Percentiles rank a stretch among this genome's conserved stretches.
These are phyloP conservation scores for Deilephila porcellus DNA, from an alignment of 2,888 invertebrate genomes.

Conservation along the genomic window DNA sequence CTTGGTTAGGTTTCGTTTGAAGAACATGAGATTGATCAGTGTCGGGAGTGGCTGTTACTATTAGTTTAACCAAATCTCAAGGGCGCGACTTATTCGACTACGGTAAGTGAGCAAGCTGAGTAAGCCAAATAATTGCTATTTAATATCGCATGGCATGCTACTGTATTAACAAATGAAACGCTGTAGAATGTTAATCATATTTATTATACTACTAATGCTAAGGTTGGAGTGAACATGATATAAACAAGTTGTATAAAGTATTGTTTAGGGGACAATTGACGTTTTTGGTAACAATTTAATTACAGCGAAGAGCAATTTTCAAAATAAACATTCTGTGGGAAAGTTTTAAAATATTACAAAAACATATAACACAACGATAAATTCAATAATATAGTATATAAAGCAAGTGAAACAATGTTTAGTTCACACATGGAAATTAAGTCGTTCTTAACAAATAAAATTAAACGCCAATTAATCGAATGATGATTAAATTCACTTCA, in stretches of 20 bases:
- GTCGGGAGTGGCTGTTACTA: background rate
- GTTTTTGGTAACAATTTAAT: conserved; percentile 73
- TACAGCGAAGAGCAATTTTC: conserved; percentile 43
- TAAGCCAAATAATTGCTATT: background rate
- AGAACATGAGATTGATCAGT: background rate
- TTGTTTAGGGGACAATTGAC: conserved; percentile 66
- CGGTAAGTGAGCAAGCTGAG: background rate
- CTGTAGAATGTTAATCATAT: conserved; percentile 70
- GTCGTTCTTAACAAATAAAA: conserved; percentile 16
- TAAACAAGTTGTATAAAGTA: conserved; percentile 55
- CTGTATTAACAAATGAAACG: conserved; percentile 47
- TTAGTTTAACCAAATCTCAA: conserved; percentile 6
- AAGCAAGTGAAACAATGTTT: conserved; percentile 38
- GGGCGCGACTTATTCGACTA: conserved; percentile 1
- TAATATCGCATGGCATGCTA: background rate
- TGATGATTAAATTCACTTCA: conserved; percentile 51
- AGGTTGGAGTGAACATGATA: conserved; percentile 75
- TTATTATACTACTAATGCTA: conserved; percentile 77
- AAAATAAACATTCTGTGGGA: background rate
- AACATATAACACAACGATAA: conserved; percentile 54
- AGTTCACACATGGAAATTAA: conserved; percentile 32
- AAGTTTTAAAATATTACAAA: conserved; percentile 25
- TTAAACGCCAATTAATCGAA: conserved; percentile 50
- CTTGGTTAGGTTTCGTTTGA: background rate
- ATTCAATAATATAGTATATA: conserved; percentile 56